Evolutionary conservation across 2,888 invertebrate species (phyloP).

Genomic region (Sarcophaga caerulescens): DNA sequence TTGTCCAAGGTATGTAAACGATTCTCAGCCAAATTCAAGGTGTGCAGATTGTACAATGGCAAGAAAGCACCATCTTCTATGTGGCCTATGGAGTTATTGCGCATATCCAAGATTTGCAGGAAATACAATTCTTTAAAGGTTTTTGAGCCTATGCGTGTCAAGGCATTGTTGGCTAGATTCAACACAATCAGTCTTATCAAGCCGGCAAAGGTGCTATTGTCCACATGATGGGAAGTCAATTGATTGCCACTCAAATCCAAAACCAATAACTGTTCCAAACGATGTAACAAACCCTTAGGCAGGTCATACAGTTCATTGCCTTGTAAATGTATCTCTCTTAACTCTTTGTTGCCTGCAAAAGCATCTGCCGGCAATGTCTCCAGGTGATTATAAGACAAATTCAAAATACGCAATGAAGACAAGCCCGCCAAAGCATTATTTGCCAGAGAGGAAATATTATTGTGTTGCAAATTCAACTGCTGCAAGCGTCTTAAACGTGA

Average conservation of each 20-base stretch:
- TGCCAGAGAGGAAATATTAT: slow-evolving; percentile 90
- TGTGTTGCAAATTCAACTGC: slow-evolving; percentile 90
- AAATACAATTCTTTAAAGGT: slow-evolving; percentile 94
- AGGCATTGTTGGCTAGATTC: slow-evolving; percentile 92
- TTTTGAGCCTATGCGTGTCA: slow-evolving; percentile 90
- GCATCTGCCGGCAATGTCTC: slow-evolving; percentile 90
- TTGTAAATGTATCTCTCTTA: slow-evolving; percentile 91
- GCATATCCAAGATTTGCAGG: slow-evolving; percentile 91
- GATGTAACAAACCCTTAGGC: slow-evolving; percentile 91
- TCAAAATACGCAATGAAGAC: slow-evolving; percentile 89
- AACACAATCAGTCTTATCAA: slow-evolving; percentile 91
- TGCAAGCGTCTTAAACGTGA: slow-evolving; percentile 89
- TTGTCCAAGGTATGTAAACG: slow-evolving; percentile 90
- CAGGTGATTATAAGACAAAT: slow-evolving; percentile 93
- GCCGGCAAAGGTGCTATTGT: slow-evolving; percentile 92
- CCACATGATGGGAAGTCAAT: slow-evolving; percentile 91
- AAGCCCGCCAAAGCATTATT: slow-evolving; percentile 90
- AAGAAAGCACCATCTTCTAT: slow-evolving; percentile 94
- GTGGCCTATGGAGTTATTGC: slow-evolving; percentile 93
- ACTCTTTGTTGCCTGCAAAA: slow-evolving; percentile 90
- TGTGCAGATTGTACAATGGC: slow-evolving; percentile 93
- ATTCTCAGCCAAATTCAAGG: slow-evolving; percentile 94
- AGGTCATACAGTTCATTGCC: slow-evolving; percentile 92
- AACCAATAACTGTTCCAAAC: slow-evolving; percentile 91
- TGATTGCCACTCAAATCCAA: slow-evolving; percentile 93